These are phyloP conservation scores for Sitobion miscanthi DNA, from an alignment of 1,140 invertebrate species.

Conservation along the genomic window DNA sequence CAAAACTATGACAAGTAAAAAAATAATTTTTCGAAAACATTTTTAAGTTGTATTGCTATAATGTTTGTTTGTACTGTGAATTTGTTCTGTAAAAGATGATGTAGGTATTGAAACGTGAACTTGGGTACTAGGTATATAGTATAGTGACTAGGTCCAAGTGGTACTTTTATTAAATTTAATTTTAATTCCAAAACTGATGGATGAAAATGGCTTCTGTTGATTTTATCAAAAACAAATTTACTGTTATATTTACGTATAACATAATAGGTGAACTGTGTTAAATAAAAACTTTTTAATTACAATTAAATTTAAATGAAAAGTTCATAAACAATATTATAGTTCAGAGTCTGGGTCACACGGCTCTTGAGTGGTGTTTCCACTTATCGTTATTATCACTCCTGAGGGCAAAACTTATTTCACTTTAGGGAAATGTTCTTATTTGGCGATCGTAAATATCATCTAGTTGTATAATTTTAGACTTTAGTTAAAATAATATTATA, in stretches of 20 bases:
- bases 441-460: background rate
- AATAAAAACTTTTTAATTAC: background rate
- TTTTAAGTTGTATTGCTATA: background rate
- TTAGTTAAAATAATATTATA: background rate
- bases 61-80: background rate
- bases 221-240: background rate
- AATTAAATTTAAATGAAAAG: background rate
- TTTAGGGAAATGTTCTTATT: background rate
- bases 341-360: background rate
- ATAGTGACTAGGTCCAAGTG: background rate
- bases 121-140: background rate
- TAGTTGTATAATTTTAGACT: background rate
- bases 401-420: background rate
- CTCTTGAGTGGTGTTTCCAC: background rate
- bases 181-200: background rate
- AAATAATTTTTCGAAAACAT: background rate
- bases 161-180: background rate
- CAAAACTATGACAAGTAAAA: background rate
- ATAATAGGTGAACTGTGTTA: background rate
- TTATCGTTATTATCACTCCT: background rate
- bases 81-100: background rate
- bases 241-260: background rate
- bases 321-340: background rate
- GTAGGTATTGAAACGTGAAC: too few species aligned
- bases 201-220: background rate